Conservation (phyloP, 2,888 invertebrate genomes). For the Ischnura elegans region DNA sequence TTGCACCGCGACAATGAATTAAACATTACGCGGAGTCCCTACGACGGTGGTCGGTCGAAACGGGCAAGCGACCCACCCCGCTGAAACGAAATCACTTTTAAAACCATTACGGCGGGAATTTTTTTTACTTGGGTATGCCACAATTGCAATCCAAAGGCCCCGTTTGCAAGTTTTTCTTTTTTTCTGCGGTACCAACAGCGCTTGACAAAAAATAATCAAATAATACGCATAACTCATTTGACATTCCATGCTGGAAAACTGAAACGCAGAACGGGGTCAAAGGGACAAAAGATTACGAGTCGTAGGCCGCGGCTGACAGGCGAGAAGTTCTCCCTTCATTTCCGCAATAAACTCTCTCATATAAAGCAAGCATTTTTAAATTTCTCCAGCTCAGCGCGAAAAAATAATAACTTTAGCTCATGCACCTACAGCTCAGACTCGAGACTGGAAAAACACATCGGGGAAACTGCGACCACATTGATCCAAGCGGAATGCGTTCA, state of each 20-base stretch:
- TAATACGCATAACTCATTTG: neutral
- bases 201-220: neutral
- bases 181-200: neutral
- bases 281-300: neutral
- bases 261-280: neutral
- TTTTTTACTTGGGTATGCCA: neutral
- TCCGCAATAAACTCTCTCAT: neutral
- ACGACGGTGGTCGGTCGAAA: constrained; percentile 37
- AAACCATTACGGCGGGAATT: neutral
- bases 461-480: no score
- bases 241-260: neutral
- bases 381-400: neutral
- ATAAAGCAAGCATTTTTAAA: neutral
- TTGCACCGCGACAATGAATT: constrained; percentile 28
- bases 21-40: neutral
- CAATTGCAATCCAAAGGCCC: neutral
- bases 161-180: neutral
- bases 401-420: no score
- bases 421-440: no score
- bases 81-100: neutral
- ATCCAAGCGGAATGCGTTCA: no score
- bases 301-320: neutral
- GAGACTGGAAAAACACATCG: no score
- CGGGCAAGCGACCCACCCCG: neutral
- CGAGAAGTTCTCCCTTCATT: neutral